Percentiles rank a stretch among this genome's conserved stretches.
Evolutionary conservation across 2,113 vertebrate species (phyloP).

Genomic region (Vombatus ursinus): DNA sequence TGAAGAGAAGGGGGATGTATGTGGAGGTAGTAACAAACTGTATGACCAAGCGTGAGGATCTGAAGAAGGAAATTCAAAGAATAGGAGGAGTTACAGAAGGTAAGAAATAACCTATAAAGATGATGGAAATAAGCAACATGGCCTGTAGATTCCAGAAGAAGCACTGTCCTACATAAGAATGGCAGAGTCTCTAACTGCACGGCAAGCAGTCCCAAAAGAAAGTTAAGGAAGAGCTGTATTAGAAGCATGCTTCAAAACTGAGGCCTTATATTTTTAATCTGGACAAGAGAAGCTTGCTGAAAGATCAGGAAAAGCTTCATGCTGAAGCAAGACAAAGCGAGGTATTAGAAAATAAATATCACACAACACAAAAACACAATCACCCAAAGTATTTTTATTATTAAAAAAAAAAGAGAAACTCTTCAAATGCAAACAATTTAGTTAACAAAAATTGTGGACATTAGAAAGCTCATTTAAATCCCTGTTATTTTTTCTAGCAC

Average conservation of each 20-base stretch:
- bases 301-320: background rate
- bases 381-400: background rate
- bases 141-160: no score
- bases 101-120: no score
- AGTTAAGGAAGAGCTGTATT: background rate
- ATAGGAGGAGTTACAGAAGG: no score
- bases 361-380: background rate
- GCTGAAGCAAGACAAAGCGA: background rate
- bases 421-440: conserved; percentile 9
- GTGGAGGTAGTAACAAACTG: no score
- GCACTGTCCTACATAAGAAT: no score
- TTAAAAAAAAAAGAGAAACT: no score
- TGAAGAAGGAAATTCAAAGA: no score
- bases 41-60: no score
- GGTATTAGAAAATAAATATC: background rate
- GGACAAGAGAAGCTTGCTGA: background rate
- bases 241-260: background rate
- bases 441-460: conserved; percentile 6
- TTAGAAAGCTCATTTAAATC: conserved; percentile 35
- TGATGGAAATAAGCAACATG: no score
- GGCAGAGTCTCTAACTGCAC: background rate
- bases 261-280: background rate
- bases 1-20: no score
- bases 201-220: background rate
- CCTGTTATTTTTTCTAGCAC: conserved; percentile 8